A percentile compares a stretch with the other conserved stretches of the same genome.
Conservation (phyloP, 2,113 vertebrate species). For the Ailuropoda melanoleuca region DNA sequence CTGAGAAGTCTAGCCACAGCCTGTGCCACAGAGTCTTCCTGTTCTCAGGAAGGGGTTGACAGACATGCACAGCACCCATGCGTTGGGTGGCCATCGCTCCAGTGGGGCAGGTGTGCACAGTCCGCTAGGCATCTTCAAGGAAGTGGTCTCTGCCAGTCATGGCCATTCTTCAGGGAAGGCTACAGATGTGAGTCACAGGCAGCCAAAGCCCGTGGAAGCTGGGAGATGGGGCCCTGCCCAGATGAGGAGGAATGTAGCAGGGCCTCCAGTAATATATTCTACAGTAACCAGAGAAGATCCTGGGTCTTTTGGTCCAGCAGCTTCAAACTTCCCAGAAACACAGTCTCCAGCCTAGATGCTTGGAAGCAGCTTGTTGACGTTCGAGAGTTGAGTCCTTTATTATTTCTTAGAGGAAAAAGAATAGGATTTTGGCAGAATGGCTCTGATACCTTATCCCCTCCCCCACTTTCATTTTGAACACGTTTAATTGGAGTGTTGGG, state of each 20-base stretch:
- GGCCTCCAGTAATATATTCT: accelerated
- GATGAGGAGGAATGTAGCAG: neutral
- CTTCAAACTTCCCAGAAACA: slow-evolving; percentile 15
- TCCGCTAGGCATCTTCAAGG: neutral
- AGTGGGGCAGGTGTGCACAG: neutral
- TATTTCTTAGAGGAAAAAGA: slow-evolving; percentile 49
- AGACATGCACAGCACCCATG: accelerated
- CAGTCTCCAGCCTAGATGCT: neutral
- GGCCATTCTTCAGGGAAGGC: neutral
- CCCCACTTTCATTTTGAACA: slow-evolving; percentile 53
- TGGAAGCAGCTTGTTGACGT: slow-evolving; percentile 18
- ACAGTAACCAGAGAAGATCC: neutral
- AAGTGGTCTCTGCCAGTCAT: neutral
- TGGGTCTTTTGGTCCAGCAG: neutral
- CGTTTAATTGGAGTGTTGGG: slow-evolving; percentile 47
- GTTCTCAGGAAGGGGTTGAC: accelerated
- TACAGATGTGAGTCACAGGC: neutral
- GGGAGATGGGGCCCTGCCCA: no score
- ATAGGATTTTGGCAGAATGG: slow-evolving; percentile 19
- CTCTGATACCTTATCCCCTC: neutral
- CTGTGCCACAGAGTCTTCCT: neutral
- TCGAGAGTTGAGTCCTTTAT: slow-evolving; percentile 46
- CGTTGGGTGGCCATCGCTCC: neutral
- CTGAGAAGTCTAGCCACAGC: neutral
- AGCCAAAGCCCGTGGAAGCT: neutral